A percentile compares a stretch with the other conserved stretches of the same genome.
Evolutionary conservation across 2,888 invertebrate species (phyloP).

Genomic region (Tipula confusa): DNA sequence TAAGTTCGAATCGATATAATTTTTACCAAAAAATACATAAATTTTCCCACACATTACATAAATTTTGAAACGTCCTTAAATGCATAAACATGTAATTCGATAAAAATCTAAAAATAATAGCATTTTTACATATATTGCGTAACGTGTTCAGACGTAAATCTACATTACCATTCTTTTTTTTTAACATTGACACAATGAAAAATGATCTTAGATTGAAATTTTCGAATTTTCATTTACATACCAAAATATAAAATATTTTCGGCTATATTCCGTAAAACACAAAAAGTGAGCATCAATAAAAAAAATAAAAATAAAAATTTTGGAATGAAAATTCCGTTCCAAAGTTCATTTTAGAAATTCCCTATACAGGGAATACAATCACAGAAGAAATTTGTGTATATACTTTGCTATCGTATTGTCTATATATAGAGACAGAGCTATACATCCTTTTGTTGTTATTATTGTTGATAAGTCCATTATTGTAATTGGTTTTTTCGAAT

Average conservation of each 20-base stretch:
- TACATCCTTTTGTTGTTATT: not conserved
- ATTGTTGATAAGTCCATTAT: constrained; percentile 25
- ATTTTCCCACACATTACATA: not conserved
- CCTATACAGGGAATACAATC: not conserved
- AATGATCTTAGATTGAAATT: not conserved
- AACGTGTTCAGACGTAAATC: not conserved
- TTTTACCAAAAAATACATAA: no score
- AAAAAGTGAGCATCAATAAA: not conserved
- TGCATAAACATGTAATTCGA: not conserved
- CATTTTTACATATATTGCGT: not conserved
- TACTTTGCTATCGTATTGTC: not conserved
- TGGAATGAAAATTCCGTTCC: no score
- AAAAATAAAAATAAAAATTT: not conserved
- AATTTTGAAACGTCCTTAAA: not conserved
- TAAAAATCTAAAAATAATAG: not conserved
- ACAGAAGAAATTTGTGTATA: not conserved
- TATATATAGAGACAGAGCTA: no score
- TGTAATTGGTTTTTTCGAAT: not conserved
- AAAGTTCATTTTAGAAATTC: not conserved
- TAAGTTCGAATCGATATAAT: no score
- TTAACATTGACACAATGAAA: not conserved
- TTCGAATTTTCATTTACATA: not conserved
- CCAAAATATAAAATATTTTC: not conserved
- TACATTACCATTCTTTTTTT: not conserved
- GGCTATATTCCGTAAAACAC: not conserved